Percentiles rank a stretch among this genome's conserved stretches.
Evolutionary conservation across 2,797 vertebrate genomes (phyloP).

Genomic region (Gymnoscopelus microlampas): DNA sequence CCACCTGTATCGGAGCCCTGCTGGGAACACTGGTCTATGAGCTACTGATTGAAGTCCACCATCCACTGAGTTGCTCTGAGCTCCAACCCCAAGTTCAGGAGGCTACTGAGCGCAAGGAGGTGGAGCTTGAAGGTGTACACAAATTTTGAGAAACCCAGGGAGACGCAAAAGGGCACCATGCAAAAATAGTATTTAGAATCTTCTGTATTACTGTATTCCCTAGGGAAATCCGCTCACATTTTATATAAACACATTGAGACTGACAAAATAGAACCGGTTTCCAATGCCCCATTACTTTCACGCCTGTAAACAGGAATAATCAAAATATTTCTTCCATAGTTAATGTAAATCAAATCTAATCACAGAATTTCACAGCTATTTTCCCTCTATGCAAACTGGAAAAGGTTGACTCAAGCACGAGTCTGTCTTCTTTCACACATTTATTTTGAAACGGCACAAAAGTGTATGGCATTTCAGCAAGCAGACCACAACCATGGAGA

Average conservation of each 20-base stretch:
- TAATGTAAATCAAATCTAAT: not conserved
- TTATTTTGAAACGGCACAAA: conserved; percentile 85
- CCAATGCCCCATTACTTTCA: not conserved
- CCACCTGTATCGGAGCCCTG: conserved; percentile 82
- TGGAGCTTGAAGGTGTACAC: conserved; percentile 56
- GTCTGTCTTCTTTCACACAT: conserved; percentile 72
- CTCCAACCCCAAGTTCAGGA: conserved; percentile 37
- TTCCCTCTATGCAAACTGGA: not conserved
- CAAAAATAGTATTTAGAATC: not conserved
- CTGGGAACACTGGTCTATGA: conserved; percentile 85
- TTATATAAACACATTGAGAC: too few species aligned
- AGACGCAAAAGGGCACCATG: not conserved
- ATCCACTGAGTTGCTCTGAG: conserved; percentile 44
- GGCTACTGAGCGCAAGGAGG: conserved; percentile 12
- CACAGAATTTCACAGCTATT: not conserved
- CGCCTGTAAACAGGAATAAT: not conserved
- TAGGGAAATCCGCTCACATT: too few species aligned
- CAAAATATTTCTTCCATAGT: not conserved
- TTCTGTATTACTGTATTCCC: not conserved
- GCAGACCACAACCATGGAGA: conserved; percentile 81
- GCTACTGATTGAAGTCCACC: conserved; percentile 82
- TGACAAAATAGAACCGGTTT: too few species aligned
- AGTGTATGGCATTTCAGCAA: conserved; percentile 85
- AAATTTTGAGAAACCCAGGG: conserved; percentile 22
- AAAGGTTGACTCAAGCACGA: not conserved